These are phyloP conservation scores for Drosophila asahinai DNA, from an alignment of 1,140 invertebrate species.

Conservation along the genomic window DNA sequence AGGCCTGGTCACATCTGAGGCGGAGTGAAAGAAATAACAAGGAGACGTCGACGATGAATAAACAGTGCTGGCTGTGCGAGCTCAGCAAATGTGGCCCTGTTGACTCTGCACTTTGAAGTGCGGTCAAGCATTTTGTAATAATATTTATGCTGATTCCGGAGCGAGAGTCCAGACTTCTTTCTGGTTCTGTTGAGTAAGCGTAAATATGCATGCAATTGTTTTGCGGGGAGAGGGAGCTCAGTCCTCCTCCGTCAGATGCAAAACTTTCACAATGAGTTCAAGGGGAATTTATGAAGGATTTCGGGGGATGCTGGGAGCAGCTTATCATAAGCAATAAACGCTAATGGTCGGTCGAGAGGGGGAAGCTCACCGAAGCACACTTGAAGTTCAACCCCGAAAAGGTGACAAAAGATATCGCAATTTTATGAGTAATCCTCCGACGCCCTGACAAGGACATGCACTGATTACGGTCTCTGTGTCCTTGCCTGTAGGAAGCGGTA, in stretches of 20 bases:
- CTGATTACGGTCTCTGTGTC: slow-evolving; percentile 58
- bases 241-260: slow-evolving; percentile 12
- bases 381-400: slow-evolving; percentile 58
- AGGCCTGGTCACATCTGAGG: slow-evolving; percentile 30
- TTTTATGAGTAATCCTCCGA: slow-evolving; percentile 82
- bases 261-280: slow-evolving; percentile 7
- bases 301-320: slow-evolving; percentile 16
- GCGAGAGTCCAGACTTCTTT: slow-evolving; percentile 22
- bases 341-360: slow-evolving; percentile 53
- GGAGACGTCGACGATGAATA: slow-evolving; percentile 40
- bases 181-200: slow-evolving; percentile 39
- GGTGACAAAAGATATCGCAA: slow-evolving; percentile 83
- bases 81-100: slow-evolving; percentile 63
- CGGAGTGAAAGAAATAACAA: slow-evolving; percentile 20
- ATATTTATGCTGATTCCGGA: slow-evolving; percentile 58
- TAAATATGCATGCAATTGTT: slow-evolving; percentile 3
- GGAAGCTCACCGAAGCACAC: slow-evolving; percentile 14
- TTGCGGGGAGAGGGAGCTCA: not conserved
- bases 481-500: slow-evolving; percentile 48
- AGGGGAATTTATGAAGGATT: slow-evolving; percentile 35
- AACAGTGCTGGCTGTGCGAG: slow-evolving; percentile 41
- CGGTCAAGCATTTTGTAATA: slow-evolving; percentile 70
- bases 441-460: slow-evolving; percentile 75
- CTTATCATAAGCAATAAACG: slow-evolving; percentile 78
- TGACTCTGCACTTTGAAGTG: slow-evolving; percentile 68